Evolutionary conservation across 2,888 invertebrate genomes (phyloP), one percentile per base, ranked within the genome.

Genomic region (Acronicta alni): DNA sequence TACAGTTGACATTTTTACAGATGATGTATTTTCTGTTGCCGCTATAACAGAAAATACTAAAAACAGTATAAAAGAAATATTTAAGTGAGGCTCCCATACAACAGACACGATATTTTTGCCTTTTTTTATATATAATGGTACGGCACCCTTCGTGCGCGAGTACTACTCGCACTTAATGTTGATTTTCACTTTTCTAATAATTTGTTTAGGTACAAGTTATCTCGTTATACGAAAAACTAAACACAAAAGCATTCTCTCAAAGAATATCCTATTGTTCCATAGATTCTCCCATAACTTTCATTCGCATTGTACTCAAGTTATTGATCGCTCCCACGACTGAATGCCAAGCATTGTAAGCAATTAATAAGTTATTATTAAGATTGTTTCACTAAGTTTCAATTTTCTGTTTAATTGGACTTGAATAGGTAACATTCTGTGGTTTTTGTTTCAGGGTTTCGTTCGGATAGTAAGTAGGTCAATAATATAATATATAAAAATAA

Each of bases 241-340:
- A n/a, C 9, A 23, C 14, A 43, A 18, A 60, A 45, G 55, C 20
- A 8, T n/a, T 56, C 44, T 41, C 6, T 8, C 41, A 37, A n/a
- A 16, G 46, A 67, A 30, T 7, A 14, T 0, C n/a, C 17, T 15
- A 52, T 67, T 67, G 67, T 67, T 47, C 23, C 0, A 26, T 32
- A 17, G 20, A 58, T 17, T 3, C 46, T 67, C 71, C 20, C 67
- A 70, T 54, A 37, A 65, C 67, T 67, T 67, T 67, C 67, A 3
- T 6, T 4, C 3, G 35, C 23, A 57, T 64, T 65, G 45, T 67
- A 26, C 9, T 15, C 12, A 37, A 57, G 44, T 38, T 52, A 69
- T 65, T 30, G 58, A 70, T 67, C 48, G 18, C 20, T 58, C 65
- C 18, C 67, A 54, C 35, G n/a, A 9, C 12, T 49, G 16, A 57